Percentiles rank a stretch among this genome's conserved stretches.
Conservation (phyloP, 2,888 invertebrate genomes). For the Steinernema carpocapsae region DNA sequence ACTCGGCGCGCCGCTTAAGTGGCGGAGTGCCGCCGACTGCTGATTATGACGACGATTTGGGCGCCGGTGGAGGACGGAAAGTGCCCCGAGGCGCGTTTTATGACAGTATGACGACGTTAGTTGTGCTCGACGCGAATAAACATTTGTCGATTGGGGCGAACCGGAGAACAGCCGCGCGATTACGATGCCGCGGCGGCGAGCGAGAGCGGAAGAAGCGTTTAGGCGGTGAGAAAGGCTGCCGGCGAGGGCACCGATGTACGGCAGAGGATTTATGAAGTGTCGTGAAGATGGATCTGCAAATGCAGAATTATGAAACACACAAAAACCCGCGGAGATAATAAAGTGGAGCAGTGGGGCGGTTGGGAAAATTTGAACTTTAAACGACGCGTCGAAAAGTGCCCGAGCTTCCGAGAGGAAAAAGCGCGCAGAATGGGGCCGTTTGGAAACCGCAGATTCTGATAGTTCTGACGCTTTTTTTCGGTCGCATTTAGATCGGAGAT, state of each 20-base stretch:
- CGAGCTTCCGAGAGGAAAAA: background rate
- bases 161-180: conserved; percentile 32
- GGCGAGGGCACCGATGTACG: conserved; percentile 24
- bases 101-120: conserved; percentile 24
- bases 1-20: background rate
- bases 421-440: background rate
- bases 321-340: conserved; percentile 12
- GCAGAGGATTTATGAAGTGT: conserved; percentile 23
- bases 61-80: background rate
- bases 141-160: conserved; percentile 18
- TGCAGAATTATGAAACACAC: background rate
- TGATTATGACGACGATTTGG: background rate
- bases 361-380: too few species aligned
- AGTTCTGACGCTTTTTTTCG: too few species aligned
- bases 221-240: background rate
- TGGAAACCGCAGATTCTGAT: too few species aligned
- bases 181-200: conserved; percentile 12
- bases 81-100: conserved; percentile 29
- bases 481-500: too few species aligned
- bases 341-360: background rate
- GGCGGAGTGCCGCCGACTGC: background rate
- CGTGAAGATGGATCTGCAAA: conserved; percentile 26
- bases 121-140: conserved; percentile 27
- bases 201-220: background rate
- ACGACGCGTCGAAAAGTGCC: too few species aligned